These are phyloP conservation scores for Myzus persicae DNA, from an alignment of 1,140 invertebrate species.

Conservation along the genomic window DNA sequence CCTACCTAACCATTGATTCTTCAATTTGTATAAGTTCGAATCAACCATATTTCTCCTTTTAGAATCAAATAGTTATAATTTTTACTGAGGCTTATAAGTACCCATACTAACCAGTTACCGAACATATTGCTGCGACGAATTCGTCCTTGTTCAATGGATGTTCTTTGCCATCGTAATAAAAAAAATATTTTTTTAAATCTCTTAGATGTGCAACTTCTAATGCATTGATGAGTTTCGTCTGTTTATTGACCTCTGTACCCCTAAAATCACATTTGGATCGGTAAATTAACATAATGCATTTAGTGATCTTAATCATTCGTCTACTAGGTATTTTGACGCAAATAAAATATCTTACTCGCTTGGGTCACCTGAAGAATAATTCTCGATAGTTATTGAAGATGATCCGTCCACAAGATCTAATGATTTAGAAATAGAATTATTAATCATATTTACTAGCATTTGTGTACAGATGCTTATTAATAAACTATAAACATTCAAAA, in stretches of 20 bases:
- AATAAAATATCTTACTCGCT: slow-evolving; percentile 37
- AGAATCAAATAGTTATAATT: not conserved
- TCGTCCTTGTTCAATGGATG: slow-evolving; percentile 57
- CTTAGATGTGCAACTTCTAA: slow-evolving; percentile 38
- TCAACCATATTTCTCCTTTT: not conserved
- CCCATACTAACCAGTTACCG: slow-evolving; percentile 33
- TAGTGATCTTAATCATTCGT: not conserved
- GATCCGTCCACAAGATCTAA: not conserved
- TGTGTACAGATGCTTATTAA: not conserved
- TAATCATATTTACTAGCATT: not conserved
- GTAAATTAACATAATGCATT: not conserved
- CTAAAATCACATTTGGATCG: not conserved
- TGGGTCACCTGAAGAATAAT: not conserved
- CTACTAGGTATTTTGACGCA: not conserved
- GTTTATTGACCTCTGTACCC: not conserved
- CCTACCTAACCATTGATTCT: too few species aligned
- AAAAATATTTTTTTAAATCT: slow-evolving; percentile 57
- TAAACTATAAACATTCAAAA: not conserved
- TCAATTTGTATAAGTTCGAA: not conserved
- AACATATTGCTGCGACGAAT: slow-evolving; percentile 54
- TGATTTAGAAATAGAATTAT: slow-evolving; percentile 19
- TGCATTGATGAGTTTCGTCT: slow-evolving; percentile 1
- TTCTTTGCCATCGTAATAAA: slow-evolving; percentile 36
- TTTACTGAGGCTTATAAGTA: not conserved
- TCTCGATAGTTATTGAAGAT: not conserved